phyloP scores from a whole-genome alignment of 1,140 invertebrate species.

The Ganaspis sp. region DNA sequence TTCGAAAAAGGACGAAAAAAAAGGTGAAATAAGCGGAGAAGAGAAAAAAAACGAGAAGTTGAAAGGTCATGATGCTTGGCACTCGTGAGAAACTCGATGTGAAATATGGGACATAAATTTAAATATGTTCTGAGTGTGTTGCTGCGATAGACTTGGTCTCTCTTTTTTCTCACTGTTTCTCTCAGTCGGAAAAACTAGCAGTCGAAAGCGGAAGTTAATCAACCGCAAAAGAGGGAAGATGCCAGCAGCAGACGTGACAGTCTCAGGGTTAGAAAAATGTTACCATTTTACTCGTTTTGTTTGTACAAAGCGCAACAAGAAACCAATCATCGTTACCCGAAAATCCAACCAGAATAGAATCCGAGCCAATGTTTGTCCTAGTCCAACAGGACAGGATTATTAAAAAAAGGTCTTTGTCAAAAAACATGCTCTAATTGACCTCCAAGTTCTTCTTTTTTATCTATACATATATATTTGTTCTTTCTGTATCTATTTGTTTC shows the following conservation, averaged over 20 bases:
- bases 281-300: background rate
- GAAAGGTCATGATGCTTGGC: conserved; percentile 47
- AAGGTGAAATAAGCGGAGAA: conserved; percentile 8
- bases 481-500: too few species aligned
- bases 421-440: too few species aligned
- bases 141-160: conserved; percentile 38
- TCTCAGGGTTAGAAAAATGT: conserved; percentile 17
- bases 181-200: conserved; percentile 43
- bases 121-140: conserved; percentile 54
- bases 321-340: conserved; percentile 1
- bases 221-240: conserved; percentile 56
- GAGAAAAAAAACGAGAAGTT: conserved; percentile 24
- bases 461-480: too few species aligned
- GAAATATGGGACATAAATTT: conserved; percentile 57
- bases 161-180: background rate
- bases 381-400: background rate
- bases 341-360: background rate
- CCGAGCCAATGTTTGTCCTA: background rate
- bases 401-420: too few species aligned
- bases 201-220: conserved; percentile 57
- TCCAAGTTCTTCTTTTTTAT: too few species aligned
- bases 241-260: conserved; percentile 45
- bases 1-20: background rate
- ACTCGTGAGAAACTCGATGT: conserved; percentile 52
- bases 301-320: background rate